Percentiles rank a stretch among this genome's conserved stretches.
These are phyloP conservation scores for Drosophila mayaguana DNA, from an alignment of 2,888 invertebrate species.

Conservation along the genomic window DNA sequence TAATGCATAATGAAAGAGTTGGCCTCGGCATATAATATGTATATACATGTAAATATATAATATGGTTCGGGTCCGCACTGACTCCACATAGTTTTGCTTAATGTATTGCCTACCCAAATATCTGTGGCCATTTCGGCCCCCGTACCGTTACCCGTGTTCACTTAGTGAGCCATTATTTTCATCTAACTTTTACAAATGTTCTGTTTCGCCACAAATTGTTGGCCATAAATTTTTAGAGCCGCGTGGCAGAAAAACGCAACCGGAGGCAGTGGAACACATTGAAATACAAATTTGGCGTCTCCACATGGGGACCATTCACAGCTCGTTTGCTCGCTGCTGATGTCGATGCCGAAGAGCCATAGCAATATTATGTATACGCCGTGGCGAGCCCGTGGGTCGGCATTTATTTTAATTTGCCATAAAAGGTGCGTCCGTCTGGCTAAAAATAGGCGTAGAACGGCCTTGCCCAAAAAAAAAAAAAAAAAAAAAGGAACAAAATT, in stretches of 20 bases:
- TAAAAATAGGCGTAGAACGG: constrained; percentile 59
- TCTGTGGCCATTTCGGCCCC: background rate
- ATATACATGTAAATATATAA: background rate
- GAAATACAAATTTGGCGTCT: constrained; percentile 60
- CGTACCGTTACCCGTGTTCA: background rate
- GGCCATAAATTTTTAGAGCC: constrained; percentile 51
- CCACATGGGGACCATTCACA: constrained; percentile 56
- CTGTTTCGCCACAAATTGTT: constrained; percentile 49
- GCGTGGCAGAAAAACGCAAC: background rate
- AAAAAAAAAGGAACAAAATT: constrained; percentile 41
- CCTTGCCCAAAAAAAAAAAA: constrained; percentile 61
- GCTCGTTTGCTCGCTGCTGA: constrained; percentile 58
- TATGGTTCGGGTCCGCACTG: background rate
- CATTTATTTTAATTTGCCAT: constrained; percentile 69
- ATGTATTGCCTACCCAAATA: background rate
- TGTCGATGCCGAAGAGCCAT: constrained; percentile 25
- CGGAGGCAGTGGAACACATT: constrained; percentile 25
- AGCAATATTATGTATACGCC: constrained; percentile 69
- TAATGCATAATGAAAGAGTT: background rate
- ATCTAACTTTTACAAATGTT: constrained; percentile 19
- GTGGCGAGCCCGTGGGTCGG: constrained; percentile 39
- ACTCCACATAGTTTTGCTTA: background rate
- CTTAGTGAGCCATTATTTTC: constrained; percentile 29
- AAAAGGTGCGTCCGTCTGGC: constrained; percentile 61
- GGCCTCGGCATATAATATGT: too few species aligned